Evolutionary conservation across 2,888 invertebrate genomes (phyloP).

Genomic region (Meghimatium bilineatum): DNA sequence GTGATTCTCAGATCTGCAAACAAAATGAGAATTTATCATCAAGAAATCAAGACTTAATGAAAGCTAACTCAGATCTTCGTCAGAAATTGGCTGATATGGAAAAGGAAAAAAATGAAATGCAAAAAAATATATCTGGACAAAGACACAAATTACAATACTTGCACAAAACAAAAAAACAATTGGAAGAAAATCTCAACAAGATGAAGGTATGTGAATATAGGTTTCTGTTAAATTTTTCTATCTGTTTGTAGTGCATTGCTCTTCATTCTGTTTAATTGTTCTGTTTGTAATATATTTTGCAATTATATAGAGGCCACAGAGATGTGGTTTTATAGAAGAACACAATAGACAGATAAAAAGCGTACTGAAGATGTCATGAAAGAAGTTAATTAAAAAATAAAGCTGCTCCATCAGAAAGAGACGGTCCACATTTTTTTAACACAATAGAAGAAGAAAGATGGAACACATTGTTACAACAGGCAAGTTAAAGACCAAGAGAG

Average conservation of each 20-base stretch:
- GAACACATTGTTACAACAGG: no score
- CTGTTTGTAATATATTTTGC: no score
- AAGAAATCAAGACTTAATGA: slow-evolving; percentile 72
- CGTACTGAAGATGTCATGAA: no score
- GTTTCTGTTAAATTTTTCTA: no score
- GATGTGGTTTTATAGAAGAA: no score
- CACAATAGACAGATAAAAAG: no score
- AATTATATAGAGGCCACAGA: no score
- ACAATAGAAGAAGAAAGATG: no score
- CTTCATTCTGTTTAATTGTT: neutral
- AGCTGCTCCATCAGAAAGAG: no score
- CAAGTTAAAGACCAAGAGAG: no score
- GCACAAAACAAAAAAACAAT: slow-evolving; percentile 64
- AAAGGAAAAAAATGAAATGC: slow-evolving; percentile 60
- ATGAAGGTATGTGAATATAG: slow-evolving; percentile 69
- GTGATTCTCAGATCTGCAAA: slow-evolving; percentile 63
- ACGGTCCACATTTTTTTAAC: no score
- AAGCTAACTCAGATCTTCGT: slow-evolving; percentile 70
- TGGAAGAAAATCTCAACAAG: slow-evolving; percentile 68
- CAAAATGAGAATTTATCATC: slow-evolving; percentile 68
- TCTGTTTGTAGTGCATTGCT: neutral
- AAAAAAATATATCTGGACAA: slow-evolving; percentile 67
- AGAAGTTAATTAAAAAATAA: no score
- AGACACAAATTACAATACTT: slow-evolving; percentile 68
- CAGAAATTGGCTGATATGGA: slow-evolving; percentile 69